These are phyloP conservation scores for Eurosta solidaginis DNA, from an alignment of 1,140 invertebrate genomes.

Conservation along the genomic window DNA sequence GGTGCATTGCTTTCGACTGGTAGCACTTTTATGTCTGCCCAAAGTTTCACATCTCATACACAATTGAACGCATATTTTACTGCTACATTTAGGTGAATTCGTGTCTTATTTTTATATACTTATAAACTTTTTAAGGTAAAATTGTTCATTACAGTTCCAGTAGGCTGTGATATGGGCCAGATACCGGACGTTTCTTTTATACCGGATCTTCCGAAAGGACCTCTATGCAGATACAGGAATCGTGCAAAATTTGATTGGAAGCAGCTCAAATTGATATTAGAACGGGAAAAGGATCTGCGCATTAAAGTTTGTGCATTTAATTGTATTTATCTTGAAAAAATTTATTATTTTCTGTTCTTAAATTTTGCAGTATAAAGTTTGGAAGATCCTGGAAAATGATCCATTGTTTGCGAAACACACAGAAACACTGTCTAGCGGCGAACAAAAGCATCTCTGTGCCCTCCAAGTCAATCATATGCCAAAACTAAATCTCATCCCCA, in stretches of 20 bases:
- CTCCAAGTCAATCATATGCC: constrained; percentile 66
- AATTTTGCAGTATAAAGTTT: constrained; percentile 75
- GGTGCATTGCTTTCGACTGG: background rate
- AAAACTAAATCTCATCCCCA: constrained; percentile 64
- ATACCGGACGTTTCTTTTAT: constrained; percentile 59
- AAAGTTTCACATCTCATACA: background rate
- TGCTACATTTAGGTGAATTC: too few species aligned
- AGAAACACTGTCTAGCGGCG: constrained; percentile 70
- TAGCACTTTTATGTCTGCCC: constrained; percentile 5
- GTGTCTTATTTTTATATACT: too few species aligned
- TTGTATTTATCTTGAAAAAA: background rate
- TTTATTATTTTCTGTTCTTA: background rate
- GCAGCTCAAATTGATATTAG: constrained; percentile 72
- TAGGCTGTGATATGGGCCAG: constrained; percentile 27
- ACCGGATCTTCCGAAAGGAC: constrained; percentile 65
- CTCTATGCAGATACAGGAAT: constrained; percentile 74
- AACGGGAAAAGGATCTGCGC: constrained; percentile 72
- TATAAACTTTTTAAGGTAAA: too few species aligned
- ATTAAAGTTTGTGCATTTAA: constrained; percentile 67
- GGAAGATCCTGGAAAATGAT: constrained; percentile 79
- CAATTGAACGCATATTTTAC: background rate
- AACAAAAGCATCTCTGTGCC: constrained; percentile 69
- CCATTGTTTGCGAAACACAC: constrained; percentile 72
- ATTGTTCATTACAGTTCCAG: background rate
- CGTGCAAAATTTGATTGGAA: constrained; percentile 81